Conservation (phyloP, 2,113 vertebrate species). For the Trochalopteron elliotii region DNA sequence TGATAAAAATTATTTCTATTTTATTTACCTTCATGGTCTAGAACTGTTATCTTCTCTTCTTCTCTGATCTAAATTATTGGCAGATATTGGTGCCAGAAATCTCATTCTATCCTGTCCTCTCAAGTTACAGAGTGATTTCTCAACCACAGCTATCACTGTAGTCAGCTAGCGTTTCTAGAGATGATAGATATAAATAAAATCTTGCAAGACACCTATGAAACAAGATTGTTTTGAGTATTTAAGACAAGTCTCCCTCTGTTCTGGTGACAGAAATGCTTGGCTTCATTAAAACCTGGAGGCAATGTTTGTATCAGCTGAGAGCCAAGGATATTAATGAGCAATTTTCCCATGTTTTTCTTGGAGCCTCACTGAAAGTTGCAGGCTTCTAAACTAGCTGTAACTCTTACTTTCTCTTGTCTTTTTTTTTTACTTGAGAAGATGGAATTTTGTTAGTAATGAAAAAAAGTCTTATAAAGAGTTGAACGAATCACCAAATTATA, state of each 20-base stretch:
- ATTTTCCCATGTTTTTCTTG: not conserved
- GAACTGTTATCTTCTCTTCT: not conserved
- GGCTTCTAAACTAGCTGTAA: not conserved
- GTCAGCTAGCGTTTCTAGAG: not conserved
- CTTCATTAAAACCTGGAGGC: not conserved
- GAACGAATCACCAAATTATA: not conserved
- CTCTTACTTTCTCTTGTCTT: not conserved
- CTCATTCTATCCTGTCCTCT: not conserved
- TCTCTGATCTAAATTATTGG: not conserved
- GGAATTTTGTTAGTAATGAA: not conserved
- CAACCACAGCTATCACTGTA: not conserved
- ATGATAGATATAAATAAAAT: not conserved
- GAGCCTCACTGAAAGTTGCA: not conserved
- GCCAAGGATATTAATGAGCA: not conserved
- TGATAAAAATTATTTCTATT: not conserved
- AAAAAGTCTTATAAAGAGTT: not conserved
- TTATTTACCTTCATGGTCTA: not conserved
- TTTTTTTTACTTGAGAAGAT: not conserved
- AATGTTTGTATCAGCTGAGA: not conserved
- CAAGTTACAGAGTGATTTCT: not conserved
- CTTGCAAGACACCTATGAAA: not conserved
- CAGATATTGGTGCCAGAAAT: not conserved
- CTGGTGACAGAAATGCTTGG: not conserved
- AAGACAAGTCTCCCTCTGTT: not conserved
- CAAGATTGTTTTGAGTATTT: not conserved